Percentiles rank a stretch among this genome's conserved stretches.
These are phyloP conservation scores for Drosophila suboccidentalis DNA, from an alignment of 2,888 invertebrate species.

Conservation along the genomic window DNA sequence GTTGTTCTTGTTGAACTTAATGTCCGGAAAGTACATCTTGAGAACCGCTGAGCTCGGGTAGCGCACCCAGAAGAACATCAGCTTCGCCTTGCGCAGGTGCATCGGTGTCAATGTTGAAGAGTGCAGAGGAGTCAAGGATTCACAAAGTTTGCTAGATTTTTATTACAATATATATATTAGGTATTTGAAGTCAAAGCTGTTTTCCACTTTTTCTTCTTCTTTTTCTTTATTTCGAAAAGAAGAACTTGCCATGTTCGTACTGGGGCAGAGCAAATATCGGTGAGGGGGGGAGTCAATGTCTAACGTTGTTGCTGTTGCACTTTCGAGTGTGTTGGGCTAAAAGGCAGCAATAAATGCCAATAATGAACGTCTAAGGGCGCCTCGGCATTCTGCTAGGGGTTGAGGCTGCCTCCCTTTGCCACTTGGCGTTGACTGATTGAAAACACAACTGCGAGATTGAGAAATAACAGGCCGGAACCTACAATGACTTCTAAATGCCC, in stretches of 20 bases:
- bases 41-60: slow-evolving; percentile 99
- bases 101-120: slow-evolving; percentile 99
- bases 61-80: slow-evolving; percentile 99
- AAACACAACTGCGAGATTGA: slow-evolving; percentile 52
- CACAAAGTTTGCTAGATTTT: slow-evolving; percentile 80
- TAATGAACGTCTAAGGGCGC: slow-evolving; percentile 76
- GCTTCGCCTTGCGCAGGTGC: slow-evolving; percentile 99
- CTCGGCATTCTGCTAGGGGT: slow-evolving; percentile 11
- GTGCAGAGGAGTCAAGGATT: slow-evolving; percentile 95
- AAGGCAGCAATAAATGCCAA: slow-evolving; percentile 69
- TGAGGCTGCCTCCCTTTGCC: slow-evolving; percentile 40
- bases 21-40: slow-evolving; percentile 99
- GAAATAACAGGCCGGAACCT: not conserved
- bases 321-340: slow-evolving; percentile 74
- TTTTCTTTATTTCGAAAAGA: slow-evolving; percentile 15
- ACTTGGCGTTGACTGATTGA: slow-evolving; percentile 70
- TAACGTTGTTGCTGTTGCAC: slow-evolving; percentile 60
- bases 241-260: slow-evolving; percentile 56
- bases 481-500: slow-evolving; percentile 17
- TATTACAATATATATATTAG: slow-evolving; percentile 18
- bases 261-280: slow-evolving; percentile 28
- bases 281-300: slow-evolving; percentile 24
- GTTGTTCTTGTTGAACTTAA: slow-evolving; percentile 99
- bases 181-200: slow-evolving; percentile 55
- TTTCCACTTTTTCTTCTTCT: slow-evolving; percentile 30